Evolutionary conservation across 2,797 vertebrate genomes (phyloP), one percentile per base, ranked within the genome.

Genomic region (Hyperoplus lanceolatus): DNA sequence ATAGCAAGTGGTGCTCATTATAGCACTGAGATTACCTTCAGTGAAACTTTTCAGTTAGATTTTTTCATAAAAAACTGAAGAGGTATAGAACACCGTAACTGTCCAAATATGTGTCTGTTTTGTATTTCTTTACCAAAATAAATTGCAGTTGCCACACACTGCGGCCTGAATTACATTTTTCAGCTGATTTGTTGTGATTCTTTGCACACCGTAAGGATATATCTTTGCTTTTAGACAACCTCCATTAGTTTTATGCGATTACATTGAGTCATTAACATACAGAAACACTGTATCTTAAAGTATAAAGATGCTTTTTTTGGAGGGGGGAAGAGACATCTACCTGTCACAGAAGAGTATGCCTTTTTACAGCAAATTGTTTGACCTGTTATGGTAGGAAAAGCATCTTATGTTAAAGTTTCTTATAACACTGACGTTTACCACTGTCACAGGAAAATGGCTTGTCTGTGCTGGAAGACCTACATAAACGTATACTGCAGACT

Each of bases 91-190:
- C 61, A 77, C 38, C 70, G 61, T 74, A 45, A 83, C 73, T 76
- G 83, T 87, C 75, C 38, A 75, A 71, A 84, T 80, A 65, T 82
- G 87, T 91, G 72, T 90, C 87, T 87, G 91, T 92, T 94, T 93
- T 94, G 91, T 94, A 93, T 90, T 93, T 89, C 92, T 91, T 90
- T 94, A 88, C 56, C 81, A 88, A 90, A 94, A 93, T 92, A 95
- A 95, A 94, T 60, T 59, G 57, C 60, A 83, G 77, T 90, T 87
- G 87, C 42, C 81, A 83, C 83, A 91, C 38, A 7, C 6, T 15
- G 8, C 11, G 39, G 62, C 9, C 53, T 55, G 18, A 42, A 54
- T 67, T 50, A 7, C 39, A 21, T 42, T 54, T 73, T 54, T 78
- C 3, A 1, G 0, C 64, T 57, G 12, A 67, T 64, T 13, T 11